Conservation (phyloP, 2,888 invertebrate genomes). For the Hoplodrina ambigua region DNA sequence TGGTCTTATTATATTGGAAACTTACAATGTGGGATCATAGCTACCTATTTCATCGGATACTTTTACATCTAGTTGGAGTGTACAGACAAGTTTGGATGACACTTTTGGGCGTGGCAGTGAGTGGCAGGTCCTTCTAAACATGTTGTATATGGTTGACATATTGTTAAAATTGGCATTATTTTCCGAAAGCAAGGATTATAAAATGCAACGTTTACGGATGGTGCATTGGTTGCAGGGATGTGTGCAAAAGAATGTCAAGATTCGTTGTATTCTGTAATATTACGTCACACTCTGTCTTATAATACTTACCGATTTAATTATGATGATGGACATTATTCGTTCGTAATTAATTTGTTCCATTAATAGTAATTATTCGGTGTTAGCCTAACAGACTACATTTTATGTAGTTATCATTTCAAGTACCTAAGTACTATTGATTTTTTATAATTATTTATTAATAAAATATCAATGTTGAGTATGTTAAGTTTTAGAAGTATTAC, state of each 20-base stretch:
- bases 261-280: slow-evolving; percentile 80
- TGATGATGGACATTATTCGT: neutral
- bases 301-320: slow-evolving; percentile 27
- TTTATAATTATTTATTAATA: no score
- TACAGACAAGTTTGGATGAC: slow-evolving; percentile 52
- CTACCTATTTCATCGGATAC: slow-evolving; percentile 42
- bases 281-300: slow-evolving; percentile 81
- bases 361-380: neutral
- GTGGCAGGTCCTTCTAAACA: slow-evolving; percentile 60
- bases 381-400: neutral
- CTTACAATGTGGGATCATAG: slow-evolving; percentile 23
- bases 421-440: no score
- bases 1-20: slow-evolving; percentile 25
- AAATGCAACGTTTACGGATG: slow-evolving; percentile 82
- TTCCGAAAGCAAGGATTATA: slow-evolving; percentile 86
- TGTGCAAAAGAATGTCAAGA: slow-evolving; percentile 85
- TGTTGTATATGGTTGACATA: slow-evolving; percentile 60
- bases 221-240: slow-evolving; percentile 87
- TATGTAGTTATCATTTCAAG: no score
- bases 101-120: slow-evolving; percentile 54
- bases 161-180: slow-evolving; percentile 89
- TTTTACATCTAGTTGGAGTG: slow-evolving; percentile 39
- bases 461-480: no score
- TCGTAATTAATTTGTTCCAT: neutral
- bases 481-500: no score